Conservation (phyloP, 2,888 invertebrate species). For the Eulithis prunata region DNA sequence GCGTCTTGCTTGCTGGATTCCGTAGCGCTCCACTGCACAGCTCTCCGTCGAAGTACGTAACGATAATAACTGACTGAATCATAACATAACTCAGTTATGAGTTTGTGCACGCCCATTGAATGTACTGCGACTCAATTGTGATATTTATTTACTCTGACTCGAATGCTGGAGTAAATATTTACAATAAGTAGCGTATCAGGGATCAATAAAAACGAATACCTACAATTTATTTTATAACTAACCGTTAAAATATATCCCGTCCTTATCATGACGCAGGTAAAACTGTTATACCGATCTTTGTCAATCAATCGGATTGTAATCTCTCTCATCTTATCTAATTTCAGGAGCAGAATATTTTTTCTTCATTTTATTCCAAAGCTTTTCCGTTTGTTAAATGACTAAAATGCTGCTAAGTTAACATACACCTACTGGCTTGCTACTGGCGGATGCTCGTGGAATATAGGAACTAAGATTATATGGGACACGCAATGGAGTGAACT, state of each 20-base stretch:
- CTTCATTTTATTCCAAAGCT: no score
- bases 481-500: conserved; percentile 48
- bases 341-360: no score
- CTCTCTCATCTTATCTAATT: no score
- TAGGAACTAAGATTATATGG: conserved; percentile 45
- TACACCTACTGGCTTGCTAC: no score
- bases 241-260: no score
- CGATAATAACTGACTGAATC: conserved; percentile 47
- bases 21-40: conserved; percentile 23
- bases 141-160: background rate
- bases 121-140: conserved; percentile 4
- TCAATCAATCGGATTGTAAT: no score
- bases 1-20: conserved; percentile 28
- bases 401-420: no score
- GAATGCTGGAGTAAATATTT: background rate
- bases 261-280: no score
- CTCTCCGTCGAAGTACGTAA: conserved; percentile 36
- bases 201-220: no score
- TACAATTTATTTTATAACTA: no score
- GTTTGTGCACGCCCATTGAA: conserved; percentile 30
- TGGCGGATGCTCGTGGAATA: background rate
- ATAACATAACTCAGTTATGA: conserved; percentile 49
- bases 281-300: no score
- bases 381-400: no score
- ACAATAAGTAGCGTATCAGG: background rate